Evolutionary conservation across 2,113 vertebrate species (phyloP).

Genomic region (Pterocles burchelli): DNA sequence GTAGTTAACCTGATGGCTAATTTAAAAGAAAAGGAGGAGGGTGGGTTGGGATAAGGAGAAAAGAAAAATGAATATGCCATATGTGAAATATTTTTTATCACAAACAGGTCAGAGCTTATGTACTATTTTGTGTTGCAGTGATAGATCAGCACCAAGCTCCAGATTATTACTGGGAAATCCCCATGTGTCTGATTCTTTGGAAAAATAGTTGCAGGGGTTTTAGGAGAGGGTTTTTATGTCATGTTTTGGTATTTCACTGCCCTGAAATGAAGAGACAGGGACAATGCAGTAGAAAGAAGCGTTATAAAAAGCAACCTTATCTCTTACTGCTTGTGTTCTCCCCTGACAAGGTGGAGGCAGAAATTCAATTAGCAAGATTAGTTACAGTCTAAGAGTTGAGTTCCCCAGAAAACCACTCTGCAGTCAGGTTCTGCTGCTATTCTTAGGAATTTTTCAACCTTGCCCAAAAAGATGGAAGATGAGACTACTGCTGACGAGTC

Average conservation of each 20-base stretch:
- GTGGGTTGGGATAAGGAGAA: neutral
- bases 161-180: neutral
- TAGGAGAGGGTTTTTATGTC: neutral
- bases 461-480: constrained; percentile 8
- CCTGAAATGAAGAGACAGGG: neutral
- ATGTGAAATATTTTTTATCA: neutral
- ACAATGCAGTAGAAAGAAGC: neutral
- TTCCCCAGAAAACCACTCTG: constrained; percentile 36
- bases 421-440: constrained; percentile 58
- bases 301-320: neutral
- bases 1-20: neutral
- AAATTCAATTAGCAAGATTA: constrained; percentile 50
- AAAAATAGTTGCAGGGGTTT: neutral
- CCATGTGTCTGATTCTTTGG: neutral
- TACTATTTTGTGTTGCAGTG: neutral
- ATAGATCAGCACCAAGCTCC: neutral
- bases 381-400: constrained; percentile 15
- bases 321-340: neutral
- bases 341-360: neutral
- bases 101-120: neutral
- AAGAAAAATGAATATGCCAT: neutral
- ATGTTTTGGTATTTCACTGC: neutral
- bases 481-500: constrained; percentile 42
- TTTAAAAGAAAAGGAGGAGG: neutral
- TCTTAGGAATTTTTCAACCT: constrained; percentile 65